Evolutionary conservation across 2,797 vertebrate genomes (phyloP), one percentile per base, ranked within the genome.

Genomic region (Cynopterus sphinx): DNA sequence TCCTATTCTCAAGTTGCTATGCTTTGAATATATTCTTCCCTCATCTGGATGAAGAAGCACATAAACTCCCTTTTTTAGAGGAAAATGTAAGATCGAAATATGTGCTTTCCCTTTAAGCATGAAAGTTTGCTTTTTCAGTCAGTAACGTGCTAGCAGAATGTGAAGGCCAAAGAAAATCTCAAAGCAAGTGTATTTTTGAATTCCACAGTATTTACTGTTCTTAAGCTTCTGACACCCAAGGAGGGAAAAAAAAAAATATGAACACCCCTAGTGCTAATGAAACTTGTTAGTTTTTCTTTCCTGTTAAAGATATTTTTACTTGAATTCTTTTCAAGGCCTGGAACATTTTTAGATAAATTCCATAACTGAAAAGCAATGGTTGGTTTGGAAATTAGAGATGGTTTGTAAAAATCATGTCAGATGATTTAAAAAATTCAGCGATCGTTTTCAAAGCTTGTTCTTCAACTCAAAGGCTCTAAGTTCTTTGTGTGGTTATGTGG

Each of bases 251-350:
- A 95, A 95, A 75, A 24, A 28, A 71, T 77, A 70, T 61, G 65
- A 88, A 92, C n/a, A 46, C 55, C 87, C 46, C 41, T 79, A 49
- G 88, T 92, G 88, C 41, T 90, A 61, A 87, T 82, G 79, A 86
- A 86, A 94, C 74, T 39, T 90, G 95, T 81, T 81, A 94, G 87
- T 36, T 79, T 91, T 96, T 90, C 87, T 81, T 96, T 97, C 94
- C 90, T 94, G 90, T 87, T 79, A 85, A 92, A 90, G 95, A 90
- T 96, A 96, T 95, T 97, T 96, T 94, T 95, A 94, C 31, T 63
- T 59, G 57, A 94, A 94, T 84, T 90, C 65, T 89, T 88, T 90
- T 68, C 87, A 78, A 92, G 57, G 81, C 70, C 75, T 67, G 57
- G 73, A 68, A 61, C 71, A 55, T 65, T 88, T 86, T 96, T 73